Conservation (phyloP, 2,888 invertebrate genomes). For the Conus canariensis region DNA sequence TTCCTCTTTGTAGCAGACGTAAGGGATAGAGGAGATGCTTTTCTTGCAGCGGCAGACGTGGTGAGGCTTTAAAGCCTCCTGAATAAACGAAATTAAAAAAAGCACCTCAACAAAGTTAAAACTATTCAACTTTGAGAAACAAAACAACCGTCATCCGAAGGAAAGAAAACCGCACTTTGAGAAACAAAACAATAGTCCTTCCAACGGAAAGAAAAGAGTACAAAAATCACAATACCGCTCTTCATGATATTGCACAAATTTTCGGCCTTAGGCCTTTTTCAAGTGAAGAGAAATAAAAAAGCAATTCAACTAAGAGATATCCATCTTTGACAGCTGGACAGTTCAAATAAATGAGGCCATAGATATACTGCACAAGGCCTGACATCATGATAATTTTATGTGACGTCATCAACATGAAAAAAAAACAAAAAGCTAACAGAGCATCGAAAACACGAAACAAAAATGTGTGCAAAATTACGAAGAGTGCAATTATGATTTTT, state of each 20-base stretch:
- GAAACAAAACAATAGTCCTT: background rate
- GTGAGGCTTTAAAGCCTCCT: background rate
- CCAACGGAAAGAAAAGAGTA: background rate
- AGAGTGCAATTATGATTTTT: no score
- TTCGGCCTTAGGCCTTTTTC: background rate
- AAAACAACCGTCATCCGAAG: background rate
- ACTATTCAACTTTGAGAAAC: background rate
- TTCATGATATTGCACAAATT: no score
- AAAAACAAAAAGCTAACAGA: background rate
- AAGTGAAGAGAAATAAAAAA: background rate
- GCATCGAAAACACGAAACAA: background rate
- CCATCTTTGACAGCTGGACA: no score
- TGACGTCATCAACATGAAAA: background rate
- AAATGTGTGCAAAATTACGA: no score
- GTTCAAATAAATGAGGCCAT: no score
- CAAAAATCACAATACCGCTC: background rate
- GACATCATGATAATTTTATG: background rate
- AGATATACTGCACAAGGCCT: no score
- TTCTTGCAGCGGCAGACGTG: conserved; percentile 15
- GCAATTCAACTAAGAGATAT: no score
- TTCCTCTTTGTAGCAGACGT: conserved; percentile 45
- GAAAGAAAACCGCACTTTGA: background rate
- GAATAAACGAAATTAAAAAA: background rate
- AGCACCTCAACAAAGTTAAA: background rate
- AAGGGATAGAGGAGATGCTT: conserved; percentile 5